These are phyloP conservation scores for Deroplatys truncata DNA, from an alignment of 2,888 invertebrate genomes.

Conservation along the genomic window DNA sequence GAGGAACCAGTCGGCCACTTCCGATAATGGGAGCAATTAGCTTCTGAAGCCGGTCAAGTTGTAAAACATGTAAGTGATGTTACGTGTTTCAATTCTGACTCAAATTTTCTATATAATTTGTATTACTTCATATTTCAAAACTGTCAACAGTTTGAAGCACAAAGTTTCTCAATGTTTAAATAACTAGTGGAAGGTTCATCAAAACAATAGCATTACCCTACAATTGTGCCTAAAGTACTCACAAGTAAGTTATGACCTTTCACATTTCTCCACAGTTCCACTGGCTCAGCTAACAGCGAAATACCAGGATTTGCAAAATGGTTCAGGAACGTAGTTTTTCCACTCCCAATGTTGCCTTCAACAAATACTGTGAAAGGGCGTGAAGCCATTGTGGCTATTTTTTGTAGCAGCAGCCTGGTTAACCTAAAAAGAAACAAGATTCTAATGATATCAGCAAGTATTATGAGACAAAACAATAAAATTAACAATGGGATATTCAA, in stretches of 20 bases:
- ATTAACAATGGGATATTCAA: too few relatives aligned
- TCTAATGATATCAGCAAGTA: not conserved
- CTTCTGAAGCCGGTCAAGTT: too few relatives aligned
- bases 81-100: too few relatives aligned
- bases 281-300: conserved; percentile 58
- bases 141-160: too few relatives aligned
- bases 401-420: not conserved
- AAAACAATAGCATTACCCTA: too few relatives aligned
- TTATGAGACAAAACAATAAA: not conserved
- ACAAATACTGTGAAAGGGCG: conserved; percentile 64
- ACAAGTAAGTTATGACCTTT: conserved; percentile 65
- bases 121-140: too few relatives aligned
- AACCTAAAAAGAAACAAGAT: not conserved
- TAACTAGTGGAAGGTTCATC: too few relatives aligned
- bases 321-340: conserved; percentile 83
- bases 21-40: too few relatives aligned
- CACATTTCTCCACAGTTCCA: conserved; percentile 79
- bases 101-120: too few relatives aligned
- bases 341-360: conserved; percentile 88
- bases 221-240: not conserved
- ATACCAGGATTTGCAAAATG: conserved; percentile 73
- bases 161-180: too few relatives aligned
- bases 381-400: not conserved
- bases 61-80: too few relatives aligned
- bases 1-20: too few relatives aligned